These are phyloP conservation scores for Metellina segmentata DNA, from an alignment of 2,888 invertebrate genomes.

Conservation along the genomic window DNA sequence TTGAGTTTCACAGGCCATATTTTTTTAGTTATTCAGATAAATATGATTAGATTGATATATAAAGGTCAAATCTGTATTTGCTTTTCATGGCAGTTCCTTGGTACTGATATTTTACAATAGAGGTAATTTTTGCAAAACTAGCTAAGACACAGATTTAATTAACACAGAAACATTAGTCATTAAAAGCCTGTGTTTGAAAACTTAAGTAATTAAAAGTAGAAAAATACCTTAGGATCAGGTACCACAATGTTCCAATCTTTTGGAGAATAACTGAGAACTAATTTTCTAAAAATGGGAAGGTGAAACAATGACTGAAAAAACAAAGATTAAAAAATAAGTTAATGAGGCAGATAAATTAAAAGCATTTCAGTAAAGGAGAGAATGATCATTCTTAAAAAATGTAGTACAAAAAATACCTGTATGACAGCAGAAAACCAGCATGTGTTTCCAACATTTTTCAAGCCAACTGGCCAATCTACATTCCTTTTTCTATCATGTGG, in stretches of 20 bases:
- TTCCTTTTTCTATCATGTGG: conserved; percentile 79
- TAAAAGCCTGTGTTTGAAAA: neutral
- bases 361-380: neutral
- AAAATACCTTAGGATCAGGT: conserved; percentile 68
- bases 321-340: conserved; percentile 34
- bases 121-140: neutral
- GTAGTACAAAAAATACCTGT: conserved; percentile 79
- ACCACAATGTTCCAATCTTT: conserved; percentile 77
- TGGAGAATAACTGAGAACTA: conserved; percentile 80
- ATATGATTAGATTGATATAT: too few relatives aligned
- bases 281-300: conserved; percentile 81
- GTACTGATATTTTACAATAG: too few relatives aligned
- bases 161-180: neutral
- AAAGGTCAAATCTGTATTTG: too few relatives aligned
- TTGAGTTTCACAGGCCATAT: too few relatives aligned
- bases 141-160: neutral
- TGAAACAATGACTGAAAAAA: conserved; percentile 81
- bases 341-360: neutral
- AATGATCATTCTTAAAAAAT: neutral
- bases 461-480: conserved; percentile 81
- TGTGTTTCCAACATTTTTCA: conserved; percentile 83
- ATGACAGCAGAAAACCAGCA: conserved; percentile 83
- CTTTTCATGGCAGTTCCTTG: too few relatives aligned
- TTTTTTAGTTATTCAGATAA: too few relatives aligned
- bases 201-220: neutral